Evolutionary conservation across 2,888 invertebrate species (phyloP), one percentile per base, ranked within the genome.

Genomic region (Eupithecia centaureata): DNA sequence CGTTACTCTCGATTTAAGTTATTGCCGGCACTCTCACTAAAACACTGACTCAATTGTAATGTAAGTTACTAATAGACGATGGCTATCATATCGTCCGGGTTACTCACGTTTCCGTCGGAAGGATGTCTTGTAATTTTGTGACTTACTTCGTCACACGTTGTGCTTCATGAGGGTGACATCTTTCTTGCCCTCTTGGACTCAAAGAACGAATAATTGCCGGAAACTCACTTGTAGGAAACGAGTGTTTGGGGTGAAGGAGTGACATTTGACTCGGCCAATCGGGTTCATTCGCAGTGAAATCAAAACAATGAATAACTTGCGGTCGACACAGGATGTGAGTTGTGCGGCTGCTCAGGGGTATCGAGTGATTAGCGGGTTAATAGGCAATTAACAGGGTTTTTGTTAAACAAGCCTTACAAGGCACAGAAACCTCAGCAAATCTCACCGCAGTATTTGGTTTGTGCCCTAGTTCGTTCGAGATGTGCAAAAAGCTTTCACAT

Each of bases 241-340:
- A 81, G 76, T 81, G 78, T 83, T 85, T 82, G 83, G 89, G 91
- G 91, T 86, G 84, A 85, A 87, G 82, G 81, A 88, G 86, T 90
- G 91, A 92, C 92, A 93, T 91, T 92, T 91, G 90, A 92, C 89
- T 89, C 86, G 74, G 81, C 88, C 87, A 92, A 92, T 92, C 86
- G 85, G 86, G 86, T 86, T 83, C 86, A 84, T 86, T 86, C 84
- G 85, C 84, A 82, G 85, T 79, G 79, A 76, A 89, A 89, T 88
- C 91, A 88, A 87, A 91, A 88, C 88, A 89, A 86, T 82, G 79
- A 82, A 80, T 84, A 83, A 80, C 77, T 86, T 87, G 88, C 80
- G 88, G 87, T 88, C 77, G 81, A 62, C 79, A 79, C 90, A 90
- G 90, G 91, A 92, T 90, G 85, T 60, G 79, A 83, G 84, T 83